phyloP scores from a whole-genome alignment of 2,797 vertebrate genomes.

The Semaprochilodus insignis region DNA sequence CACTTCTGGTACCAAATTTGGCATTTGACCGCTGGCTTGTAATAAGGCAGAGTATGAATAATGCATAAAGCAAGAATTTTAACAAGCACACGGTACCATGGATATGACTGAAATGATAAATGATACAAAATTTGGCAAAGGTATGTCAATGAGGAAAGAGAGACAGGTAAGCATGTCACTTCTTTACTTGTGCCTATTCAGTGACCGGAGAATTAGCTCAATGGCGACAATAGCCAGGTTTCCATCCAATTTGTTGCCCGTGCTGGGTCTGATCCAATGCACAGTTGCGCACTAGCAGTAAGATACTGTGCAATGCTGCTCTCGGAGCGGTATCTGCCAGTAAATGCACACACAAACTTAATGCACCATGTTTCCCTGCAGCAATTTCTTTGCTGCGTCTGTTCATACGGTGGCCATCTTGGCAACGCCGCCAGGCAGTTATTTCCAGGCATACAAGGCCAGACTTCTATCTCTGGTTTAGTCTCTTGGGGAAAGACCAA shows the following conservation, averaged over 20 bases:
- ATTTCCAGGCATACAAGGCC: too few relatives aligned
- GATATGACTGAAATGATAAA: conserved; percentile 31
- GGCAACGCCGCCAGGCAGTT: too few relatives aligned
- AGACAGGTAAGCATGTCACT: conserved; percentile 18
- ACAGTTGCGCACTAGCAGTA: background rate
- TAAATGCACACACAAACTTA: background rate
- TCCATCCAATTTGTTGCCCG: conserved; percentile 5
- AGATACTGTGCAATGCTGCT: background rate
- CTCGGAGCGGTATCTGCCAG: background rate
- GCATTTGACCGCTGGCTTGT: conserved; percentile 27
- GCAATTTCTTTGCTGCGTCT: too few relatives aligned
- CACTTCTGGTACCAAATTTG: conserved; percentile 11
- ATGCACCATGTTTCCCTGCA: background rate
- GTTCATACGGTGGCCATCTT: too few relatives aligned
- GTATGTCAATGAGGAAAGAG: conserved; percentile 10
- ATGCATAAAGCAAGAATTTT: conserved; percentile 21
- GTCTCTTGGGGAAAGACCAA: too few relatives aligned
- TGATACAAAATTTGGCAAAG: conserved; percentile 32
- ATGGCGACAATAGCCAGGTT: conserved; percentile 20
- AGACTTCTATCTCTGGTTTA: too few relatives aligned
- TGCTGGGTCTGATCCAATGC: background rate
- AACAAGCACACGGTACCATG: conserved; percentile 28
- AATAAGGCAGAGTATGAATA: conserved; percentile 38
- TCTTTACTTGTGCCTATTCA: conserved; percentile 28
- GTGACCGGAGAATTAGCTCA: conserved; percentile 19